phyloP scores from a whole-genome alignment of 2,888 invertebrate genomes.

The Metacarcinus magister region DNA sequence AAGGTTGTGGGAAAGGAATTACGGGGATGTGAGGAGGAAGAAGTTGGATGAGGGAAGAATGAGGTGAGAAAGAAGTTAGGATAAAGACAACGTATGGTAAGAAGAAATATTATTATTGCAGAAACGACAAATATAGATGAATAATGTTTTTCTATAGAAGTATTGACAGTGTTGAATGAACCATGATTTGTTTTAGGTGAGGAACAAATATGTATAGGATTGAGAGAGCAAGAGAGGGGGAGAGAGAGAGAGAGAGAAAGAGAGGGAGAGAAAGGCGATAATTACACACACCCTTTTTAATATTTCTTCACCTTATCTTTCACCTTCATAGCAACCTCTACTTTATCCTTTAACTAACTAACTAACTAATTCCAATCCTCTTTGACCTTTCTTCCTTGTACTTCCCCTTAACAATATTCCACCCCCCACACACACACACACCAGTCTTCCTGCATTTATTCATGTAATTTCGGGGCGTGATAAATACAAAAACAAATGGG shows the following conservation, averaged over 20 bases:
- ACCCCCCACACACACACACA: not conserved
- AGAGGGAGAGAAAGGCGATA: not conserved
- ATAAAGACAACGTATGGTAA: no score
- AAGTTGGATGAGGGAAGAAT: not conserved
- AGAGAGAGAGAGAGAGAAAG: constrained; percentile 45
- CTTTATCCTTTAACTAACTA: not conserved
- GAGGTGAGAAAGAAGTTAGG: no score
- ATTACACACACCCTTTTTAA: not conserved
- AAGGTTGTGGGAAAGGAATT: no score
- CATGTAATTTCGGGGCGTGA: not conserved
- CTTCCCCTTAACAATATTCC: not conserved
- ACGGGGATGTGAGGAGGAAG: not conserved
- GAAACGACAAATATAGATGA: not conserved
- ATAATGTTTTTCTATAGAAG: not conserved
- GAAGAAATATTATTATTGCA: not conserved
- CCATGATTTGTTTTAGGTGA: not conserved
- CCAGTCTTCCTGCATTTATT: not conserved
- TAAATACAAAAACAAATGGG: not conserved
- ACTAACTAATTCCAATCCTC: not conserved
- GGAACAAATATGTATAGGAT: not conserved
- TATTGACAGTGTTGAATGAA: not conserved
- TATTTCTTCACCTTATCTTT: not conserved
- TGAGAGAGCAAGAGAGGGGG: constrained; percentile 21
- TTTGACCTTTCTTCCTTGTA: not conserved
- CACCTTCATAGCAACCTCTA: not conserved